Conservation (phyloP, 1,140 invertebrate genomes). For the Pissodes strobi region DNA sequence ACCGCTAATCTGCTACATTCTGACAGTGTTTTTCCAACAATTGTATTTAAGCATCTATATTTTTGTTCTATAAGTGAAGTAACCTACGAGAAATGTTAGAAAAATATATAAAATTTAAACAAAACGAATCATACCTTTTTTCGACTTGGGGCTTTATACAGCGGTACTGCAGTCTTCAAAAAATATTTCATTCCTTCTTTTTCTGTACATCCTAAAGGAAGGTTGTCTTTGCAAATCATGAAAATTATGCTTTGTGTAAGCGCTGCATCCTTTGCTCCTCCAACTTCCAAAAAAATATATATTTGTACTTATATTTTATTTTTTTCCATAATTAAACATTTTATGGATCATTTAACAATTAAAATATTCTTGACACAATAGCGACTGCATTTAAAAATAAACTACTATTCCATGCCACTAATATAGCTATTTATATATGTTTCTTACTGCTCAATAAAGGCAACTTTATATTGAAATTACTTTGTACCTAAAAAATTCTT, state of each 20-base stretch:
- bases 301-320: too few species aligned
- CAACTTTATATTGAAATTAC: too few species aligned
- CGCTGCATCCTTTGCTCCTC: background rate
- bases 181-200: conserved; percentile 4
- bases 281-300: too few species aligned
- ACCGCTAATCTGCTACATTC: background rate
- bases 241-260: background rate
- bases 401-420: too few species aligned
- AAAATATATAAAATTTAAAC: background rate
- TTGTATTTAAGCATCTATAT: background rate
- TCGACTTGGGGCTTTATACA: conserved; percentile 1
- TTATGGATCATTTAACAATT: too few species aligned
- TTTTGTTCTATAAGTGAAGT: background rate
- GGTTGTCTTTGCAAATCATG: conserved; percentile 5
- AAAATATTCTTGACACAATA: too few species aligned
- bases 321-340: too few species aligned
- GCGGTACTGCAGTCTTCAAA: background rate
- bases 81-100: background rate
- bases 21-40: background rate
- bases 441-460: too few species aligned
- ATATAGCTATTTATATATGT: too few species aligned
- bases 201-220: conserved; percentile 1
- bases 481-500: too few species aligned
- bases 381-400: too few species aligned
- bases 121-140: background rate